phyloP scores from a whole-genome alignment of 2,113 vertebrate genomes.

The Cyprinodon brontotheroides region DNA sequence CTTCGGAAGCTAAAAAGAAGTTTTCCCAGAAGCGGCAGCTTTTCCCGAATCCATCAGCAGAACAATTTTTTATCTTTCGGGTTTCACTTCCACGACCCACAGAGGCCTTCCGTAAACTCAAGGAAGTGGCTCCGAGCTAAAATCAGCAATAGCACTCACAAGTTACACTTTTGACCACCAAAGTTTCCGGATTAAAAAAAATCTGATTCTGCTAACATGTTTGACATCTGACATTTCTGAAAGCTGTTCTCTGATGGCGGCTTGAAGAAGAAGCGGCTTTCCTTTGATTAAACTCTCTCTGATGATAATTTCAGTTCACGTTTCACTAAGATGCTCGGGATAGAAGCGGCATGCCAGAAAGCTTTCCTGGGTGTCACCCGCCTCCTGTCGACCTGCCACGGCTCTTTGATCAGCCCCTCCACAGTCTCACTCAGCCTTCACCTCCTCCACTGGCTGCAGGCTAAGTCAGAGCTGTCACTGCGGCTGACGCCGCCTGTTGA shows the following conservation, averaged over 20 bases:
- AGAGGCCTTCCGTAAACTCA: neutral
- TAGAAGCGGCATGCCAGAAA: conserved; percentile 16
- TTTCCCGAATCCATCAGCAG: neutral
- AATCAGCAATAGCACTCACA: neutral
- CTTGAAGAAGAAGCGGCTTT: neutral
- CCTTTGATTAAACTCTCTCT: neutral
- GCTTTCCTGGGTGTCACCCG: conserved; percentile 3
- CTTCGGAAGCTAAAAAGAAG: neutral
- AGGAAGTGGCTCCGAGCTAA: neutral
- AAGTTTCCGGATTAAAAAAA: neutral
- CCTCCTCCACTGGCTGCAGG: conserved; percentile 45
- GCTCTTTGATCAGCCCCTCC: conserved; percentile 40
- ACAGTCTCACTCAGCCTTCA: conserved; percentile 8
- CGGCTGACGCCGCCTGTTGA: conserved; percentile 57
- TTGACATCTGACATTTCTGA: neutral
- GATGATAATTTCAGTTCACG: neutral
- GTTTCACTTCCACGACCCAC: neutral
- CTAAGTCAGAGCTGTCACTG: conserved; percentile 53
- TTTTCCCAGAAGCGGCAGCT: neutral
- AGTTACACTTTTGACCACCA: neutral
- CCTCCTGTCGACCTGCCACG: conserved; percentile 27
- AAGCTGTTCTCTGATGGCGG: neutral
- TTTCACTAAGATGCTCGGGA: conserved; percentile 11
- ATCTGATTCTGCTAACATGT: neutral
- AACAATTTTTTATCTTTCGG: neutral